phyloP scores from a whole-genome alignment of 1,140 invertebrate species.

The Chironomus striatipennis region DNA sequence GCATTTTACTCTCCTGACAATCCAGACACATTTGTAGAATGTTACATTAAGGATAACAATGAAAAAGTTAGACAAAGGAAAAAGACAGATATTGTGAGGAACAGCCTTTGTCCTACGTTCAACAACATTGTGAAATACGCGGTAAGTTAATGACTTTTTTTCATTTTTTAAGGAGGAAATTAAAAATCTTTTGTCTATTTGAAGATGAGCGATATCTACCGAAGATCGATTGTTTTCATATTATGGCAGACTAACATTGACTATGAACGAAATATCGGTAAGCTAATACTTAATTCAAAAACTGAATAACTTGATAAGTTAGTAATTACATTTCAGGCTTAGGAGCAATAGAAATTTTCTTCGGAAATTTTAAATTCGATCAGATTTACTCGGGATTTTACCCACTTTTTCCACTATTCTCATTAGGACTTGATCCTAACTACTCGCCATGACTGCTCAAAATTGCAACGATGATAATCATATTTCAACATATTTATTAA shows the following conservation, averaged over 20 bases:
- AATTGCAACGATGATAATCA: not conserved
- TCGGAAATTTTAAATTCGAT: not conserved
- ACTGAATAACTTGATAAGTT: not conserved
- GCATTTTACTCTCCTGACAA: slow-evolving; percentile 41
- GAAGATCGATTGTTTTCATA: not conserved
- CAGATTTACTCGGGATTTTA: not conserved
- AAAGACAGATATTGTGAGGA: slow-evolving; percentile 75
- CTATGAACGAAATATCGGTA: not conserved
- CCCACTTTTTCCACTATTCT: not conserved
- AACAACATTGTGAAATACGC: slow-evolving; percentile 81
- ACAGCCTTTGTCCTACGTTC: slow-evolving; percentile 72
- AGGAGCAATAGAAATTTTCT: not conserved
- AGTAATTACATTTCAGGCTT: not conserved
- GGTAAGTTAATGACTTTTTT: slow-evolving; percentile 34
- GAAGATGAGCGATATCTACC: slow-evolving; percentile 17
- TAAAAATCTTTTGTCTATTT: too few species aligned
- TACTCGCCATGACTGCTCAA: slow-evolving; percentile 1
- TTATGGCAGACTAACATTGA: not conserved
- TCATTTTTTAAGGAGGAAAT: too few species aligned
- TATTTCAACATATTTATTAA: too few species aligned
- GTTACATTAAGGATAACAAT: slow-evolving; percentile 72
- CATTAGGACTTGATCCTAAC: not conserved
- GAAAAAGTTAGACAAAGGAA: slow-evolving; percentile 81
- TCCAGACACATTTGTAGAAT: slow-evolving; percentile 88
- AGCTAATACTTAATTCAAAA: not conserved